Conservation (phyloP, 2,113 vertebrate genomes). For the Bettongia penicillata region DNA sequence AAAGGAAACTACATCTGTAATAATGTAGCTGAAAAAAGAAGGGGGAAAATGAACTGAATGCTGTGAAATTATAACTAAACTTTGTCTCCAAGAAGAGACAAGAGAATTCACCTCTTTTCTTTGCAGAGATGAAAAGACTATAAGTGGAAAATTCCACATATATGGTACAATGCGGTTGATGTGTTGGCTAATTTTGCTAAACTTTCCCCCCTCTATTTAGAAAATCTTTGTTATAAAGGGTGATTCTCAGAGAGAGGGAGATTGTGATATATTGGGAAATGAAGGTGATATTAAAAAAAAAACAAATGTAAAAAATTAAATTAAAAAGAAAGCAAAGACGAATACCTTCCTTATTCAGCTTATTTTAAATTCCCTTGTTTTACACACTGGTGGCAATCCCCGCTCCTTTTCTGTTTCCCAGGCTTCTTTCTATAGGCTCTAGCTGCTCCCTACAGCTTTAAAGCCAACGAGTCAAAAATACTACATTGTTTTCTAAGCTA, state of each 20-base stretch:
- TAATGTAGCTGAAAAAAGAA: neutral
- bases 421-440: neutral
- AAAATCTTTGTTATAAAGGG: neutral
- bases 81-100: neutral
- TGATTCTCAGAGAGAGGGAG: neutral
- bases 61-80: neutral
- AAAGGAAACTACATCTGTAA: neutral
- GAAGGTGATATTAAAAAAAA: neutral
- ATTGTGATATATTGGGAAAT: neutral
- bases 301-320: neutral
- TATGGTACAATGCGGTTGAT: neutral
- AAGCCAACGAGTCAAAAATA: conserved; percentile 16
- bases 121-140: neutral
- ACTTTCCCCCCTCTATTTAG: neutral
- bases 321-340: neutral
- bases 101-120: neutral
- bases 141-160: neutral
- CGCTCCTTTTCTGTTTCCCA: neutral
- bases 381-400: neutral
- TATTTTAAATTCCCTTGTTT: neutral
- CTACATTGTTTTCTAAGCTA: neutral
- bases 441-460: neutral
- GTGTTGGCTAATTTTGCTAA: neutral
- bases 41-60: neutral
- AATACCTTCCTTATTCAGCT: neutral